Evolutionary conservation across 35 echinoderm and acorn worm species (phyloP).

Genomic region (Lytechinus pictus): DNA sequence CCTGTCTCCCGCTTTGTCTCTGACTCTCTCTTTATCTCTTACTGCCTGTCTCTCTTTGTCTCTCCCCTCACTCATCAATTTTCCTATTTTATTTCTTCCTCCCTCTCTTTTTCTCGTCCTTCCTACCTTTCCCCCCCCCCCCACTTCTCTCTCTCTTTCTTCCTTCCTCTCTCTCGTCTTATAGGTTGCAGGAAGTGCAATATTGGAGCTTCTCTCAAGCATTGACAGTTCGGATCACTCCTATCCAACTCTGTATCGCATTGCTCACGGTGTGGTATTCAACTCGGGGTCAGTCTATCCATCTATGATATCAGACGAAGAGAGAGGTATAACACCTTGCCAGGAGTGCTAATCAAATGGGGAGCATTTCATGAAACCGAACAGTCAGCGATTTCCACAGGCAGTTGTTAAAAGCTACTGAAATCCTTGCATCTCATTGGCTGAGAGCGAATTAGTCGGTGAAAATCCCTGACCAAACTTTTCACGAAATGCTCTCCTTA

Average conservation of each 20-base stretch:
- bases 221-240: not conserved
- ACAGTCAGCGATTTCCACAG: too few species aligned
- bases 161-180: not conserved
- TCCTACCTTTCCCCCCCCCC: not conserved
- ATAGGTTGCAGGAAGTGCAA: conserved; percentile 16
- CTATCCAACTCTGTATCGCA: conserved; percentile 15
- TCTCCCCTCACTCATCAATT: not conserved
- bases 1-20: not conserved
- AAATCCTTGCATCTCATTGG: too few species aligned
- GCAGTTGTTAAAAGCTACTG: too few species aligned
- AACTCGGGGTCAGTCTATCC: conserved; percentile 17
- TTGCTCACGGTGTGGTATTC: not conserved
- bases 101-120: not conserved
- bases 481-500: too few species aligned
- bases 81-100: not conserved
- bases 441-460: not conserved
- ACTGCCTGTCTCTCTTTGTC: not conserved
- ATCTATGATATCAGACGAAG: conserved; percentile 30
- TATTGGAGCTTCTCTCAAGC: not conserved
- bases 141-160: not conserved
- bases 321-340: not conserved
- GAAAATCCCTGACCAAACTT: too few species aligned
- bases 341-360: too few species aligned
- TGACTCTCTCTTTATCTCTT: not conserved
- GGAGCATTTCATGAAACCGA: too few species aligned